A percentile compares a stretch with the other conserved stretches of the same genome.
phyloP scores from a whole-genome alignment of 2,797 vertebrate species.

The Notoglanidium macrostoma region DNA sequence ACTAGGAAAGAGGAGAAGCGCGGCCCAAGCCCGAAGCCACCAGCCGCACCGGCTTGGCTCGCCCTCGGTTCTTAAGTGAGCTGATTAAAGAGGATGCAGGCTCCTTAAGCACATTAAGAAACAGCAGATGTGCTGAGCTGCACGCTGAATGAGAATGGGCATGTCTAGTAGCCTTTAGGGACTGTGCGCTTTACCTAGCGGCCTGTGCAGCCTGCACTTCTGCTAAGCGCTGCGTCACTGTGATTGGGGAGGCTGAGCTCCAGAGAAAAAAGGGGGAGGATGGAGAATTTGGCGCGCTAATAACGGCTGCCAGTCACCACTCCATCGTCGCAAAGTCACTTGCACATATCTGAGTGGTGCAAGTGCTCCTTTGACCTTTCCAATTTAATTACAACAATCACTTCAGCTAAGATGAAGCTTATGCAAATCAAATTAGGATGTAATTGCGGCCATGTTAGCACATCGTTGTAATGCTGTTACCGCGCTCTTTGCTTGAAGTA shows the following conservation, averaged over 20 bases:
- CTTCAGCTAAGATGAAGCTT: constrained; percentile 51
- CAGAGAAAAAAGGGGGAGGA: not conserved
- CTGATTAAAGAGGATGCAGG: constrained; percentile 76
- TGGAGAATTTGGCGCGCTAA: constrained; percentile 16
- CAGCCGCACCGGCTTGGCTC: constrained; percentile 71
- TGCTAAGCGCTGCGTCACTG: constrained; percentile 39
- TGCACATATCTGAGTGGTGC: constrained; percentile 45
- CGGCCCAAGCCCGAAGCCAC: constrained; percentile 80
- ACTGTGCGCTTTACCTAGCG: constrained; percentile 36
- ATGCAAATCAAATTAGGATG: constrained; percentile 55
- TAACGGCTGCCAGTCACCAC: constrained; percentile 27
- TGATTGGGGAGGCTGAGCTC: constrained; percentile 16
- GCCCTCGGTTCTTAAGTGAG: constrained; percentile 83
- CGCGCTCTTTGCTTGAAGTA: constrained; percentile 21
- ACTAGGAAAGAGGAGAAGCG: constrained; percentile 72
- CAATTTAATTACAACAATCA: constrained; percentile 59
- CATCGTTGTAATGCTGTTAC: constrained; percentile 40
- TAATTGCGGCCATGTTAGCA: constrained; percentile 49
- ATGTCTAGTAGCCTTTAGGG: constrained; percentile 70
- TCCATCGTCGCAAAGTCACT: constrained; percentile 45
- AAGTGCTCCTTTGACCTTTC: constrained; percentile 58
- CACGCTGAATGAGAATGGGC: constrained; percentile 75
- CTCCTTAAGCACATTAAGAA: constrained; percentile 74
- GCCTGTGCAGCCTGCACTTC: constrained; percentile 18
- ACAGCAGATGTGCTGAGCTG: constrained; percentile 75